Base-by-base conservation (phyloP, 1,140 invertebrate species). In the Daktulosphaira vitifoliae region DNA sequence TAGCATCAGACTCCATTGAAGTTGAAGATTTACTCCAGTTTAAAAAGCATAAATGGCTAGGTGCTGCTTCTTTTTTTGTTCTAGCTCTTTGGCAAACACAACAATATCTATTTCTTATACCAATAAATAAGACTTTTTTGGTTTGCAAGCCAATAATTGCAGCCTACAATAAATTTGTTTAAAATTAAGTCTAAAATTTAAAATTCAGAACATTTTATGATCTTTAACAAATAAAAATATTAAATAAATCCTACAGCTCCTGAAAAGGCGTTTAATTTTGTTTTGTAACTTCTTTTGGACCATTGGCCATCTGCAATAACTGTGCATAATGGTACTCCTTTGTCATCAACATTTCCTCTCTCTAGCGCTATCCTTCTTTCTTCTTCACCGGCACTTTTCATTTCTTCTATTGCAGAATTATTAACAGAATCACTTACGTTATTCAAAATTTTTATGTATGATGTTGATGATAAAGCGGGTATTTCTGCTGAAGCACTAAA, bases 1-100 rank as follows among this genome's bases (percentile, higher is more conserved):
- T 72, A 15, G 74, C 73, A 50, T 72, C 70, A 18, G 72, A 54
- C 68, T 79, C 76, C 77, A 80, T 79, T 7, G 68, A 68, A 1
- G 74, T 73, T 1, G 76, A 76, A 48, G 69, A 65, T 6, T 69
- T 70, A 4, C 37, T 53, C 70, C 70, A 77, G 66, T 76, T 75
- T 68, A 67, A 72, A 62, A 38, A 74, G 67, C 72, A 74, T 38
- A 23, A 50, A 62, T 71, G 74, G 4, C 20, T 38, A 2, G 44
- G 29, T 25, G 53, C 3, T n/a, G n/a, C 13, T 26, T 23, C n/a
- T 44, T 56, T 56, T 44, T 56, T 56, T n/a, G 7, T 13, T n/a
- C 5, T 9, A 15, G 38, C 38, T 7, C 20, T 15, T 2, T 44
- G 13, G 62, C 75, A 76, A 44, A 70, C 66, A 44, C 48, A 67